Percentiles rank a stretch among this genome's conserved stretches.
Conservation (phyloP, 2,113 vertebrate genomes). For the Ornithorhynchus anatinus region DNA sequence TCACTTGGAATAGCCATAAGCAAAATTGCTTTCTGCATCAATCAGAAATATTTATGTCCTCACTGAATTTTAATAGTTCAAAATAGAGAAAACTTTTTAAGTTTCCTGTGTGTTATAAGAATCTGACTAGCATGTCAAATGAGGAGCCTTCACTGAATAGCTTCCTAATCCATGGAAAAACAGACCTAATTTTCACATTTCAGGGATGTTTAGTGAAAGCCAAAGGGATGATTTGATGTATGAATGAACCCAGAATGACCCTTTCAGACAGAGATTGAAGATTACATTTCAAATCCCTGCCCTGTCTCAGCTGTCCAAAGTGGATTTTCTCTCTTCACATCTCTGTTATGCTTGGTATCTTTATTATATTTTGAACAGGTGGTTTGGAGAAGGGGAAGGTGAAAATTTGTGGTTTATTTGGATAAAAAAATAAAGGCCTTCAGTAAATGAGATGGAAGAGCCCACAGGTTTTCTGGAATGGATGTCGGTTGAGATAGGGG, state of each 20-base stretch:
- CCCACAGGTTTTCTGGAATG: conserved; percentile 7
- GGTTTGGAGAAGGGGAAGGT: neutral
- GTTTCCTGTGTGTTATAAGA: neutral
- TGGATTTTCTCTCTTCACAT: conserved; percentile 52
- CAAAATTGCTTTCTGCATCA: neutral
- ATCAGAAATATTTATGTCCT: no score
- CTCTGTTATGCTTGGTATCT: conserved; percentile 29
- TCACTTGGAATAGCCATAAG: neutral
- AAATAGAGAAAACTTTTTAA: conserved; percentile 2
- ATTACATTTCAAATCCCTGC: conserved; percentile 40
- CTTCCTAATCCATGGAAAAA: conserved; percentile 19
- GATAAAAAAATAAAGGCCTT: conserved; percentile 7
- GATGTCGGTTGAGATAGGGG: neutral
- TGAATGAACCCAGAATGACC: conserved; percentile 18
- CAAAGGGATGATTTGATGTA: conserved; percentile 8
- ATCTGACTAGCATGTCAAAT: conserved; percentile 3
- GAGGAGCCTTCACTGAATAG: conserved; percentile 22
- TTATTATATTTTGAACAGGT: conserved; percentile 34
- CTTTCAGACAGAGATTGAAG: conserved; percentile 29
- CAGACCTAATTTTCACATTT: conserved; percentile 21
- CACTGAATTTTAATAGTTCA: conserved; percentile 11
- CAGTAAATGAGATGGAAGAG: conserved; percentile 8
- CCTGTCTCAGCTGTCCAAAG: conserved; percentile 39
- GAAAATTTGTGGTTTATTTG: conserved; percentile 28
- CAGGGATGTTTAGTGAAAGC: conserved; percentile 16